Evolutionary conservation across 2,113 vertebrate genomes (phyloP).

Genomic region (Catharus fuscescens): DNA sequence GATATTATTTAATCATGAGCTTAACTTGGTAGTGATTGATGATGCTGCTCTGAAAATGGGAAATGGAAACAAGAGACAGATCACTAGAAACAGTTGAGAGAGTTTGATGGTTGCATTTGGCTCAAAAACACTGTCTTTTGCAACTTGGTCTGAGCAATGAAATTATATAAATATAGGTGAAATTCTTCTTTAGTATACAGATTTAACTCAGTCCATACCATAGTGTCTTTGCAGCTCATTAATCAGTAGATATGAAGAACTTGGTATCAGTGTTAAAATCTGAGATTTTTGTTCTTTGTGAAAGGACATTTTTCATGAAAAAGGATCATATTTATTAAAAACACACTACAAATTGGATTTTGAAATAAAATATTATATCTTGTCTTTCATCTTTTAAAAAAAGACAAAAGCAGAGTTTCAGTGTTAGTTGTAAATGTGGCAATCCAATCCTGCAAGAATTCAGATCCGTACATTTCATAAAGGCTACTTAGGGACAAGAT

Average conservation of each 20-base stretch:
- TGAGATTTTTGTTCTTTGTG: not conserved
- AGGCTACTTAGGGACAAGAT: slow-evolving; percentile 69
- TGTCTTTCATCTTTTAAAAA: not conserved
- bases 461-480: slow-evolving; percentile 45
- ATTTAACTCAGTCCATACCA: not conserved
- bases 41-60: not conserved
- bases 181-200: not conserved
- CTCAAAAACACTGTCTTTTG: not conserved
- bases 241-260: not conserved
- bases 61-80: not conserved
- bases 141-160: not conserved
- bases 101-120: not conserved
- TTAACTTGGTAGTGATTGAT: slow-evolving; percentile 15
- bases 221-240: not conserved
- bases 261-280: not conserved
- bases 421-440: slow-evolving; percentile 16
- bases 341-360: slow-evolving; percentile 7
- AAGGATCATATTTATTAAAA: slow-evolving; percentile 41
- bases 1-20: slow-evolving; percentile 20
- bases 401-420: not conserved
- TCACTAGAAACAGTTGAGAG: not conserved
- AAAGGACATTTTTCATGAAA: not conserved
- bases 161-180: not conserved
- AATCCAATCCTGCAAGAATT: slow-evolving; percentile 54
- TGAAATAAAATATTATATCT: not conserved